Evolutionary conservation across 2,113 vertebrate species (phyloP).

Genomic region (Sorex fumeus): DNA sequence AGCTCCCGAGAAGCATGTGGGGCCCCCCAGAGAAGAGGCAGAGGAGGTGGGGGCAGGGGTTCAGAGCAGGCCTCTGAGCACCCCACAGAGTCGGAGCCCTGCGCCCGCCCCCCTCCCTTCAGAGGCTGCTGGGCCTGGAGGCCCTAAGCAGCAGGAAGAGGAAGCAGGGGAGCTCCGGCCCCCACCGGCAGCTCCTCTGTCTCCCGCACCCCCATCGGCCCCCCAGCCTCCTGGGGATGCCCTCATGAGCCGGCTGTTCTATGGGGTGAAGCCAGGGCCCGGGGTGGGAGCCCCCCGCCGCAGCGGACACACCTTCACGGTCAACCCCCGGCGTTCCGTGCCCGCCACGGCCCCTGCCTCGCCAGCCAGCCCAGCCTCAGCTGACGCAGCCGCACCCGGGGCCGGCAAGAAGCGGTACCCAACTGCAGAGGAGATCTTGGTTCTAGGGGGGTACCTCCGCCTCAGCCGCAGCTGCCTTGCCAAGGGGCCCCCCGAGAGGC

Average conservation of each 20-base stretch:
- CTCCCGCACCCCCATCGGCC: conserved; percentile 74
- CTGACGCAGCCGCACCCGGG: not conserved
- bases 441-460: conserved; percentile 94
- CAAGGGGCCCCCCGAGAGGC: conserved; percentile 88
- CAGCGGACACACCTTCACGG: conserved; percentile 94
- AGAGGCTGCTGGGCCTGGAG: conserved; percentile 71
- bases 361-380: conserved; percentile 26
- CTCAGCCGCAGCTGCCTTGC: conserved; percentile 93
- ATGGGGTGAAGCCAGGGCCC: conserved; percentile 81
- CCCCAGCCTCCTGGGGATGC: conserved; percentile 80
- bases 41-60: conserved; percentile 46
- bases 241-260: conserved; percentile 84
- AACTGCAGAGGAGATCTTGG: conserved; percentile 94
- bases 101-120: conserved; percentile 68
- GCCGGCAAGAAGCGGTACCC: conserved; percentile 93
- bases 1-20: conserved; percentile 6
- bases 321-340: conserved; percentile 89
- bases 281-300: conserved; percentile 88
- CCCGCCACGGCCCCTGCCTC: conserved; percentile 14
- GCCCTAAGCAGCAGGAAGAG: conserved; percentile 79
- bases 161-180: conserved; percentile 68
- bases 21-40: conserved; percentile 46
- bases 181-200: conserved; percentile 70
- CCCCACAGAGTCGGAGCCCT: conserved; percentile 52
- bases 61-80: conserved; percentile 71